phyloP scores from a whole-genome alignment of 35 echinoderm and acorn worm species.

The Apostichopus japonicus region DNA sequence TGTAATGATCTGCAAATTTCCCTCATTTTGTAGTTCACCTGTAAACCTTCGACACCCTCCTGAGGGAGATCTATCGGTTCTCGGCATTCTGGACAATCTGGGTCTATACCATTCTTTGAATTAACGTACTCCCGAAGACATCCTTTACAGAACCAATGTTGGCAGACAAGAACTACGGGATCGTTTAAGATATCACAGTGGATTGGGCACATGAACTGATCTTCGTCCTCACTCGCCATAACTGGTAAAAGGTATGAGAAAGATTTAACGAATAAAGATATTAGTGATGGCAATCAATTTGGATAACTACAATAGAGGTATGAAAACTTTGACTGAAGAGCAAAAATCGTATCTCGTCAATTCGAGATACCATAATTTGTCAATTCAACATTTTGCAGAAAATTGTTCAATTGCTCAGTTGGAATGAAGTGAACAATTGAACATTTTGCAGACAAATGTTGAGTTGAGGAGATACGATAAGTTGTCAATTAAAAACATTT shows the following conservation, averaged over 20 bases:
- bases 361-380: too few species aligned
- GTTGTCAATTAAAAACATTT: too few species aligned
- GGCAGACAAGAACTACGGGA: conserved; percentile 26
- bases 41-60: background rate
- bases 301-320: too few species aligned
- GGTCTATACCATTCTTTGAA: conserved; percentile 19
- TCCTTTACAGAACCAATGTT: conserved; percentile 42
- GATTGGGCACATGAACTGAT: conserved; percentile 22
- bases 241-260: background rate
- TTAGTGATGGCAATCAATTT: too few species aligned
- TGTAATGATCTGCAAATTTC: conserved; percentile 5
- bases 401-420: too few species aligned
- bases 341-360: too few species aligned
- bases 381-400: too few species aligned
- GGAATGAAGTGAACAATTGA: too few species aligned
- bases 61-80: conserved; percentile 30
- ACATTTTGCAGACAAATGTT: too few species aligned
- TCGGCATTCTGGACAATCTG: conserved; percentile 37
- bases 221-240: conserved; percentile 11
- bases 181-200: conserved; percentile 22
- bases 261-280: too few species aligned
- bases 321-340: too few species aligned
- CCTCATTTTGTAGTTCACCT: conserved; percentile 3
- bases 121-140: background rate
- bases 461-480: too few species aligned